These are phyloP conservation scores for Mergus octosetaceus DNA, from an alignment of 2,797 vertebrate genomes.

Conservation along the genomic window DNA sequence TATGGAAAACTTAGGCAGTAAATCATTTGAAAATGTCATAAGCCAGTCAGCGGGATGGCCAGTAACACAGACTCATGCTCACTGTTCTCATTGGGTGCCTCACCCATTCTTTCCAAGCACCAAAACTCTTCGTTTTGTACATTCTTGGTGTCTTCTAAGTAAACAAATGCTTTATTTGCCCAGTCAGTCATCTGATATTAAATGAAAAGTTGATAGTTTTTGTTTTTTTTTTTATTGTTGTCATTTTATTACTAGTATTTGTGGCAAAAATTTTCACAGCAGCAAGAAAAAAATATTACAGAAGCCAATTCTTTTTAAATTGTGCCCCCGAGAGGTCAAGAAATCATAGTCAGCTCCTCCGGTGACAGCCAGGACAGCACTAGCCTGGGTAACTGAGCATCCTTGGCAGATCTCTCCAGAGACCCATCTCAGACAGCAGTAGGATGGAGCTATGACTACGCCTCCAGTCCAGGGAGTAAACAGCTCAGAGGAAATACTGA, in stretches of 20 bases:
- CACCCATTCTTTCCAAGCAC: background rate
- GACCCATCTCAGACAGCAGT: background rate
- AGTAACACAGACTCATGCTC: background rate
- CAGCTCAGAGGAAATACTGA: background rate
- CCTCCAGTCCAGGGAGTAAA: background rate
- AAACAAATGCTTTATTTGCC: background rate
- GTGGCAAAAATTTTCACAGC: background rate
- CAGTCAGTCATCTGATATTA: background rate
- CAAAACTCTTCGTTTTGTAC: background rate
- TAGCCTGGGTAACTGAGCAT: background rate
- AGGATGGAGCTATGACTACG: background rate
- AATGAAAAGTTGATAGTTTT: background rate
- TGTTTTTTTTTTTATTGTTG: too few relatives aligned
- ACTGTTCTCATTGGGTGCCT: background rate
- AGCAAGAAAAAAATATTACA: background rate
- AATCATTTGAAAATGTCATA: background rate
- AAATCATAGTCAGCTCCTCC: background rate
- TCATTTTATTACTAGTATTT: too few relatives aligned
- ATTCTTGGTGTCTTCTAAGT: background rate
- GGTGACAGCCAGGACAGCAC: background rate
- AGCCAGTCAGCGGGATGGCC: background rate
- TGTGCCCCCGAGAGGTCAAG: background rate
- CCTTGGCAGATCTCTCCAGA: background rate
- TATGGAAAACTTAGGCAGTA: background rate
- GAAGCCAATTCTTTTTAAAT: background rate